These are phyloP conservation scores for Olivierus martensii DNA, from an alignment of 1,140 invertebrate species.

Conservation along the genomic window DNA sequence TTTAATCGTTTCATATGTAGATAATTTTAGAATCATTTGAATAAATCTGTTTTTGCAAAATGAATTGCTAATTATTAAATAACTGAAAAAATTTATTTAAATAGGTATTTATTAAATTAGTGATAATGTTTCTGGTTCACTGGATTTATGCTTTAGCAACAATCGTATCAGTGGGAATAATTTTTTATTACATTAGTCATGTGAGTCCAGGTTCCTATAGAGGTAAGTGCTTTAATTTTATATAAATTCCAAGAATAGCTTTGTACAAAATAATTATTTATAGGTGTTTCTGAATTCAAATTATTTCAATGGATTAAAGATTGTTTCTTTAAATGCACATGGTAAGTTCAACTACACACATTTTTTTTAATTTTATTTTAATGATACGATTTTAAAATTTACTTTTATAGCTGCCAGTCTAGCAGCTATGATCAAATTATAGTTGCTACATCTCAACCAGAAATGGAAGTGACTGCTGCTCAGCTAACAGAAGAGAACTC, in stretches of 20 bases:
- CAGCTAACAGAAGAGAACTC: constrained; percentile 89
- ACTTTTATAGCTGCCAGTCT: constrained; percentile 17
- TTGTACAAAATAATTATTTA: constrained; percentile 10
- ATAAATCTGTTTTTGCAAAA: no score
- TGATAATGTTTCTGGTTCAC: constrained; percentile 84
- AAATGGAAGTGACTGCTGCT: constrained; percentile 60
- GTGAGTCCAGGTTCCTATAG: constrained; percentile 88
- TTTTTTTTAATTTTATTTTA: neutral
- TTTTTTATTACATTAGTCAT: constrained; percentile 86
- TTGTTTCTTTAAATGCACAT: constrained; percentile 53
- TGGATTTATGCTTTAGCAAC: constrained; percentile 80
- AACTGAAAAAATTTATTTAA: no score
- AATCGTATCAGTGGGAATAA: constrained; percentile 58
- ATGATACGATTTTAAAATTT: constrained; percentile 1
- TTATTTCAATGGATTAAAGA: constrained; percentile 71
- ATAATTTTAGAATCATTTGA: no score
- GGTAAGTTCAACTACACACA: constrained; percentile 40
- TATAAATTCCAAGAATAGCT: neutral
- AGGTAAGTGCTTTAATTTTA: constrained; percentile 39
- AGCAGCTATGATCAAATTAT: constrained; percentile 74
- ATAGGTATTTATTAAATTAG: constrained; percentile 65
- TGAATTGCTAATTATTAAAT: no score
- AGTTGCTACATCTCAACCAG: constrained; percentile 68
- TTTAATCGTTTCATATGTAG: no score
- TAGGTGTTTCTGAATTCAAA: constrained; percentile 64